phyloP scores from a whole-genome alignment of 2,888 invertebrate species.

The Melanargia galathea region DNA sequence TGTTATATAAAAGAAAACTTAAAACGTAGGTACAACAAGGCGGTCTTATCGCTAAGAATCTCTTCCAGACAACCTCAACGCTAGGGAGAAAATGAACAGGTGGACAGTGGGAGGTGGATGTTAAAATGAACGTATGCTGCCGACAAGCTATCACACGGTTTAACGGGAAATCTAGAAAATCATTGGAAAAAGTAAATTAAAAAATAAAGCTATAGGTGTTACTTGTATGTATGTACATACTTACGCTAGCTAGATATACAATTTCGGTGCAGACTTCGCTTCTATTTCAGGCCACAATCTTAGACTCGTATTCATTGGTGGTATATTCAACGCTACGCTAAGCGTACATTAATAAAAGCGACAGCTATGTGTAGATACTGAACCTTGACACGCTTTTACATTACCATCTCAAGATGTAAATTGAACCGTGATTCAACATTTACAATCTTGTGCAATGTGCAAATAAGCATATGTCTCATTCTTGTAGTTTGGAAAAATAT shows the following conservation, averaged over 20 bases:
- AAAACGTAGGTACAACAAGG: too few species aligned
- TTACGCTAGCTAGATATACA: background rate
- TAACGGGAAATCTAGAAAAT: too few species aligned
- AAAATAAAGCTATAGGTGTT: too few species aligned
- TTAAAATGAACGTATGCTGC: too few species aligned
- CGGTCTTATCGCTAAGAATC: too few species aligned
- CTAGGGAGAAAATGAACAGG: too few species aligned
- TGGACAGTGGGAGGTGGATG: too few species aligned
- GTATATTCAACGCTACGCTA: constrained; percentile 13
- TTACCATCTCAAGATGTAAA: constrained; percentile 34
- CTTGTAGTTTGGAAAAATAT: background rate
- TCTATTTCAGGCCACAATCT: constrained; percentile 14
- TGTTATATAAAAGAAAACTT: too few species aligned
- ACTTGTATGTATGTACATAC: background rate
- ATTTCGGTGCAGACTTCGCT: constrained; percentile 12
- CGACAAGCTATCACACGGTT: too few species aligned
- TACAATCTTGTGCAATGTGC: constrained; percentile 15
- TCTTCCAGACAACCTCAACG: too few species aligned
- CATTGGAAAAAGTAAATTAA: too few species aligned
- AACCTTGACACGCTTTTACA: constrained; percentile 35
- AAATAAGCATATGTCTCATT: background rate
- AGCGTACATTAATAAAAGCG: constrained; percentile 29
- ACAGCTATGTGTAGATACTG: constrained; percentile 6
- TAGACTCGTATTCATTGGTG: constrained; percentile 13
- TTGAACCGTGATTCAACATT: constrained; percentile 19